Evolutionary conservation across 1,140 invertebrate species (phyloP).

Genomic region (Drosophila bocqueti): DNA sequence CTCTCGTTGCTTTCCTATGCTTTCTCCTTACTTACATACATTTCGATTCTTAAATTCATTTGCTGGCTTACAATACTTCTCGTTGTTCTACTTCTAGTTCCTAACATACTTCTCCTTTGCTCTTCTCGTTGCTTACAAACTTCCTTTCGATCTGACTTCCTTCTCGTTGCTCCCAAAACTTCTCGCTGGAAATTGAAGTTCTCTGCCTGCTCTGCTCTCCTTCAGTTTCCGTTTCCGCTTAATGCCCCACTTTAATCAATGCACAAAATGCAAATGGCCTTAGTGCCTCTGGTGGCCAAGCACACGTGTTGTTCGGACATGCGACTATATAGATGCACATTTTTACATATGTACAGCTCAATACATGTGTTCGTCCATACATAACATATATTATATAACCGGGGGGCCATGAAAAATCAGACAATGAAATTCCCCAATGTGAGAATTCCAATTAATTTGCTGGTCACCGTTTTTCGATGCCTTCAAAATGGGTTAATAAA

Average conservation of each 20-base stretch:
- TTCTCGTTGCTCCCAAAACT: neutral
- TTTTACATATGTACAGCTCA: neutral
- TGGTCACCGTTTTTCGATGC: conserved; percentile 71
- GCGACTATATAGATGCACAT: neutral
- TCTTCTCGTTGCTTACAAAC: neutral
- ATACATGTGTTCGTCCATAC: neutral
- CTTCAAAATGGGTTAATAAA: conserved; percentile 78
- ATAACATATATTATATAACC: conserved; percentile 4
- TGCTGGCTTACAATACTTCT: neutral
- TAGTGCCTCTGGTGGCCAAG: conserved; percentile 35
- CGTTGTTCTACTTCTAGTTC: no score
- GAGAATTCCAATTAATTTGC: conserved; percentile 79
- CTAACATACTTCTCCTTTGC: neutral
- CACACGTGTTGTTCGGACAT: conserved; percentile 9
- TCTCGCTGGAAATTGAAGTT: conserved; percentile 17
- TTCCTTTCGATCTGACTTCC: no score
- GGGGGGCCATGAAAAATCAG: conserved; percentile 50
- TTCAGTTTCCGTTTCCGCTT: conserved; percentile 21
- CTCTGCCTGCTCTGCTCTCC: conserved; percentile 3
- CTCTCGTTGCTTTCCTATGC: no score
- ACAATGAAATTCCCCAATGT: conserved; percentile 63
- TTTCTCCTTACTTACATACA: no score
- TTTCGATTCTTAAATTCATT: no score
- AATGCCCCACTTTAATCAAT: conserved; percentile 52
- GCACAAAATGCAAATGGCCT: conserved; percentile 66